Conservation (phyloP, 2,888 invertebrate genomes). For the Eueremaeus valkanovi region DNA sequence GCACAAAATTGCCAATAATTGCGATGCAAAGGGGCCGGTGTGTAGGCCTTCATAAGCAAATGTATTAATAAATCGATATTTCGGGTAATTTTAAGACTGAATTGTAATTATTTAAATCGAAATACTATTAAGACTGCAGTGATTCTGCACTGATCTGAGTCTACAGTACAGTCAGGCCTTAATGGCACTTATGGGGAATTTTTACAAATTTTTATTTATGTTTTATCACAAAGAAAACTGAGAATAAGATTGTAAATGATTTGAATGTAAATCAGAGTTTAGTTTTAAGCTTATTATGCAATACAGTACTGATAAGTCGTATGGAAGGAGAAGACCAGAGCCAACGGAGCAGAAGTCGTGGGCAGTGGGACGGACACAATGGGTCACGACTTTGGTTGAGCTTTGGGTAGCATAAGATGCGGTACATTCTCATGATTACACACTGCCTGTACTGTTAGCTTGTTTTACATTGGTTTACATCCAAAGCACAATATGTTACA, state of each 20-base stretch:
- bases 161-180: too few relatives aligned
- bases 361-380: slow-evolving; percentile 34
- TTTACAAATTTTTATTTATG: not conserved
- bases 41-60: too few relatives aligned
- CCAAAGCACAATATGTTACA: slow-evolving; percentile 14
- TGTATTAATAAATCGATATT: too few relatives aligned
- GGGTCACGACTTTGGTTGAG: slow-evolving; percentile 37
- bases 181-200: not conserved
- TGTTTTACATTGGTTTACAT: slow-evolving; percentile 25
- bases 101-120: not conserved
- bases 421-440: slow-evolving; percentile 32
- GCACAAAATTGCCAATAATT: too few relatives aligned
- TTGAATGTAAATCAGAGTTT: slow-evolving; percentile 9
- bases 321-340: not conserved
- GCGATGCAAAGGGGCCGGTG: too few relatives aligned
- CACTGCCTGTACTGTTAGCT: not conserved
- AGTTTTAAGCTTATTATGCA: slow-evolving; percentile 23
- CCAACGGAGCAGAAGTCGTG: slow-evolving; percentile 23
- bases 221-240: not conserved
- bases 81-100: not conserved
- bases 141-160: not conserved
- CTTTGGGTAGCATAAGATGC: slow-evolving; percentile 10
- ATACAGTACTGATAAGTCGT: not conserved
- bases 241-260: slow-evolving; percentile 5
- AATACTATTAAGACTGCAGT: not conserved